Evolutionary conservation across 2,888 invertebrate species (phyloP), one percentile per base, ranked within the genome.

Genomic region (Schizaphis graminum): DNA sequence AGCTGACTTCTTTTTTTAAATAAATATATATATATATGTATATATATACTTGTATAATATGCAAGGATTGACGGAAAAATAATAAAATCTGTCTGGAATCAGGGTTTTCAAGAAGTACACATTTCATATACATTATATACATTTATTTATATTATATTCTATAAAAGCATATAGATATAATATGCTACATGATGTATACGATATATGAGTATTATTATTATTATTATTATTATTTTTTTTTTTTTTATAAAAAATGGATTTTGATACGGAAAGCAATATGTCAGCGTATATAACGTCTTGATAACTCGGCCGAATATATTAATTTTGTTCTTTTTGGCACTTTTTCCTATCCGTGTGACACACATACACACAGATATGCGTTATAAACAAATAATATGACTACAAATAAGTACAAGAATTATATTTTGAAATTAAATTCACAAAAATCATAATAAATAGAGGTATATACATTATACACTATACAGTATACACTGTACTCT

Each of bases 211-310:
- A 91, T 88, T 47, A 86, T 77, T 94, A 92, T 57, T 91, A 77
- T 91, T 86, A 41, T 86, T 57, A n/a, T n/a, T n/a, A n/a, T n/a
- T n/a, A n/a, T n/a, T n/a, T n/a, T n/a, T 56, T 84, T 24, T 61
- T 91, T 61, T 92, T 88, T 92, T 49, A 67, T 92, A 88, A 92
- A 92, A 92, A 92, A 92, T 92, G 67, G 67, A 92, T 87, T 87
- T 49, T n/a, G 77, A 89, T 67, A 93, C 92, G 89, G 53, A 93
- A 93, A 89, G 89, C 93, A 91, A 88, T 92, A 91, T 91, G 91
- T 85, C 88, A 67, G 67, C 57, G 28, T 77, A 87, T 21, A 44
- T 49, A 57, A 57, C 56, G 86, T 93, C 87, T 94, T 53, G 87
- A 88, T 92, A 88, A 88, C 53, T 92, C 49, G 26, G 41, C 88